Evolutionary conservation across 2,113 vertebrate genomes (phyloP), one percentile per base, ranked within the genome.

Genomic region (Eptesicus fuscus): DNA sequence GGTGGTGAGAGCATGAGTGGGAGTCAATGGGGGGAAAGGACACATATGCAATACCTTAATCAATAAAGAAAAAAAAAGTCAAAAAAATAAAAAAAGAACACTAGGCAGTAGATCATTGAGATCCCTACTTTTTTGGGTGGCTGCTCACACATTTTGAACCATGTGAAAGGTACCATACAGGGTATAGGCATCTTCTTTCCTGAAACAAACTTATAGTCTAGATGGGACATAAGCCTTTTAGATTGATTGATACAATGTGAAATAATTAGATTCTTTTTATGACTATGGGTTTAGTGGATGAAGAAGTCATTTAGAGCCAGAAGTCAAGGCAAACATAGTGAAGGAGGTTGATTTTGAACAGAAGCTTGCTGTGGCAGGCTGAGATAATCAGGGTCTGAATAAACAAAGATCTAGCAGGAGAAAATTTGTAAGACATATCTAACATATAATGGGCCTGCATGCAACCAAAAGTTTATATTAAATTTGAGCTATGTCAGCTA

Each of bases 401-500:
- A 49, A 88, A 63, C 30, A 82, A 84, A 11, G 3, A 44, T n/a
- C 1, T 35, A 5, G 13, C n/a, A 71, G 78, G 37, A 78, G 32
- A 5, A 63, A 74, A 73, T 74, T 79, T 63, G 23, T 0, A 76
- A 86, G 47, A 63, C 4, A 37, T 16, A 76, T n/a, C 53, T 47
- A 40, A 67, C 1, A 1, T 18, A 47, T 0, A 30, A 22, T 30
- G 63, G 14, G 14, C 11, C 51, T 53, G 16, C 3, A 3, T 40
- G 7, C 2, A 61, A 37, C 30, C 87, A 96, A 83, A 40, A 18
- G 2, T 91, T 82, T 25, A 61, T 32, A 32, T 84, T 3, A 76
- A 92, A 13, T 69, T 9, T 49, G 28, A 86, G 47, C 30, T 71
- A 79, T 74, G 83, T 92, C 53, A 83, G 49, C 17, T n/a, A 71